Evolutionary conservation across 2,888 invertebrate genomes (phyloP).

Genomic region (Anoplius nigerrimus): DNA sequence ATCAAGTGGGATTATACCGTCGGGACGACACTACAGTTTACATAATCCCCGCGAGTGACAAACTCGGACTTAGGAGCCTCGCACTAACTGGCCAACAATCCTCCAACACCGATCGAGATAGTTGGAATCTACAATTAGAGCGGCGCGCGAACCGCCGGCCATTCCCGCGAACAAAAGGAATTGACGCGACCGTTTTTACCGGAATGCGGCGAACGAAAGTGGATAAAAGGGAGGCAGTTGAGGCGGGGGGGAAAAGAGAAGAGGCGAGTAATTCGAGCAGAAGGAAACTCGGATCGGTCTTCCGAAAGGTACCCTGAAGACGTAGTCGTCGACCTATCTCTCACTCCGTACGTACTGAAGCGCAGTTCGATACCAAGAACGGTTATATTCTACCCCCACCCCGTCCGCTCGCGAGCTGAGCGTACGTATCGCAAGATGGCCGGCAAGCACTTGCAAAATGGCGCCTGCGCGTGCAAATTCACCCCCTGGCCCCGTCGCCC

Average conservation of each 20-base stretch:
- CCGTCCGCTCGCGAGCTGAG: slow-evolving; percentile 31
- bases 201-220: neutral
- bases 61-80: too few relatives aligned
- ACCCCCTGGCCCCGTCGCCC: neutral
- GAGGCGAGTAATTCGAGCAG: neutral
- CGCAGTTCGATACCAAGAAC: slow-evolving; percentile 70
- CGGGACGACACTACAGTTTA: too few relatives aligned
- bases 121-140: too few relatives aligned
- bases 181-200: neutral
- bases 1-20: too few relatives aligned
- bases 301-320: slow-evolving; percentile 23
- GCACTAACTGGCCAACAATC: too few relatives aligned
- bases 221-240: neutral
- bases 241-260: neutral
- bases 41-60: too few relatives aligned
- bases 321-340: slow-evolving; percentile 51
- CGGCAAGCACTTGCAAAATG: slow-evolving; percentile 63
- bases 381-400: slow-evolving; percentile 69
- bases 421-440: slow-evolving; percentile 63
- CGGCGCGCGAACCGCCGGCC: too few relatives aligned
- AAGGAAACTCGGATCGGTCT: slow-evolving; percentile 16
- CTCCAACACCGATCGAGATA: too few relatives aligned
- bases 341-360: slow-evolving; percentile 67
- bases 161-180: too few relatives aligned
- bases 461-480: slow-evolving; percentile 66